Evolutionary conservation across 2,888 invertebrate species (phyloP).

Genomic region (Latrodectus elegans): DNA sequence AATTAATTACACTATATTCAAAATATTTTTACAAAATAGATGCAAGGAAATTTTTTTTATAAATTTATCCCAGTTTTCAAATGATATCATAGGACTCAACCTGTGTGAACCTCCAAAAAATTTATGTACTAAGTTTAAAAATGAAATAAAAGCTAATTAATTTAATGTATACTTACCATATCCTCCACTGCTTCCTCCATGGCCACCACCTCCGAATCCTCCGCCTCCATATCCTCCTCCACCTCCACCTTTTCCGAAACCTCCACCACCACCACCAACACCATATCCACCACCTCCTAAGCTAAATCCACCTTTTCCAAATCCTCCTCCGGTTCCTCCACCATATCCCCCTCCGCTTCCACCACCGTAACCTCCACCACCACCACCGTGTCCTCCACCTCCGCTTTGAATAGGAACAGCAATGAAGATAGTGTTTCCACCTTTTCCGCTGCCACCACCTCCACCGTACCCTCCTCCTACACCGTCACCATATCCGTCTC

Average conservation of each 20-base stretch:
- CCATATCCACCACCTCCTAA: neutral
- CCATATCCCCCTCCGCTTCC: conserved; percentile 4
- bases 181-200: neutral
- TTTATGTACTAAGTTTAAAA: too few species aligned
- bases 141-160: too few species aligned
- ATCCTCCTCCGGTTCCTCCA: conserved; percentile 4
- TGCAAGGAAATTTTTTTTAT: too few species aligned
- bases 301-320: conserved; percentile 28
- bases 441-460: neutral
- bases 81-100: too few species aligned
- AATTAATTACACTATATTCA: too few species aligned
- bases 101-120: too few species aligned
- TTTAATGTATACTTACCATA: neutral
- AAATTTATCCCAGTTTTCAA: too few species aligned
- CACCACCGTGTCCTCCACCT: conserved; percentile 9
- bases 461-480: neutral
- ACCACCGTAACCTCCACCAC: conserved; percentile 12
- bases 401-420: conserved; percentile 1
- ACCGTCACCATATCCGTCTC: neutral
- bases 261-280: neutral
- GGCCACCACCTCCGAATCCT: conserved; percentile 12
- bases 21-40: too few species aligned
- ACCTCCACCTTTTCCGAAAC: conserved; percentile 3
- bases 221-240: neutral
- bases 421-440: conserved; percentile 18